phyloP scores from a whole-genome alignment of 2,888 invertebrate species.

The Andrena camellia region DNA sequence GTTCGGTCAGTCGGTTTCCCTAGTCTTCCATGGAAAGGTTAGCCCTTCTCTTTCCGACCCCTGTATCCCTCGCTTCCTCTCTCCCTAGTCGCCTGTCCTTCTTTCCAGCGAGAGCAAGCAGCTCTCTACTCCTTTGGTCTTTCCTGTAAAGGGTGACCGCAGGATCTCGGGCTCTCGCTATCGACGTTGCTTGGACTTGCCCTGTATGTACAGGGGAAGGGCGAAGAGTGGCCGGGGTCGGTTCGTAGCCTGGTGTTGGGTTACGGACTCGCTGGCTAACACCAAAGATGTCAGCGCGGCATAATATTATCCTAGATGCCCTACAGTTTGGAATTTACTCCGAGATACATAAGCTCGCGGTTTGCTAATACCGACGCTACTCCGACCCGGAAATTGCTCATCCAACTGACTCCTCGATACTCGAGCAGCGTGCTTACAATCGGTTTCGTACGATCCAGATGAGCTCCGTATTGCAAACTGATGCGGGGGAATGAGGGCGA shows the following conservation, averaged over 20 bases:
- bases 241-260: conserved; percentile 72
- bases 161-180: conserved; percentile 81
- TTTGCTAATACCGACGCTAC: conserved; percentile 71
- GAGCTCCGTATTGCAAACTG: conserved; percentile 3
- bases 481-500: conserved; percentile 10
- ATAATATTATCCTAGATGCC: conserved; percentile 79
- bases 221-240: conserved; percentile 60
- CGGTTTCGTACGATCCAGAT: conserved; percentile 34
- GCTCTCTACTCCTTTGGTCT: conserved; percentile 78
- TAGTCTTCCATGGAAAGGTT: conserved; percentile 67
- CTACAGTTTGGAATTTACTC: conserved; percentile 78
- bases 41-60: conserved; percentile 34
- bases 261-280: conserved; percentile 76
- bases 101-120: conserved; percentile 66
- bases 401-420: conserved; percentile 67
- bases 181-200: conserved; percentile 79
- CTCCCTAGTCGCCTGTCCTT: conserved; percentile 25
- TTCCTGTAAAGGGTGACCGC: conserved; percentile 82
- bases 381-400: conserved; percentile 73
- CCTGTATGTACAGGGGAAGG: conserved; percentile 58
- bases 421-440: conserved; percentile 36
- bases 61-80: conserved; percentile 10
- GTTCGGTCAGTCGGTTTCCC: conserved; percentile 75
- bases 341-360: conserved; percentile 73
- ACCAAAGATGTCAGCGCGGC: conserved; percentile 79